Evolutionary conservation across 2,113 vertebrate species (phyloP), one percentile per base, ranked within the genome.

Genomic region (Esox niger): DNA sequence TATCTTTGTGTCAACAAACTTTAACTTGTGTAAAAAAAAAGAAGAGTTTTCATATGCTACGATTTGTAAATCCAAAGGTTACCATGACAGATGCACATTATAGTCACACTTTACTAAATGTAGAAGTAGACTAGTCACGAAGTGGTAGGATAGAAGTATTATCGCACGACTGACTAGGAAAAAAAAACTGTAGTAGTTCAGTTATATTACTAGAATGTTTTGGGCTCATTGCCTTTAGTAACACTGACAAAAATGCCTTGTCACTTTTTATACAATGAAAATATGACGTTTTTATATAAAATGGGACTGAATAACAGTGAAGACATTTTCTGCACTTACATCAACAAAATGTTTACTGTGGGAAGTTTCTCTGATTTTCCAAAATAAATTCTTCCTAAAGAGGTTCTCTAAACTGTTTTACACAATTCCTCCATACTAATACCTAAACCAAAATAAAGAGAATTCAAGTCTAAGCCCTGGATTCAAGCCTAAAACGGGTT

Each of bases 201-300:
- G 89, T 88, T 90, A 77, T 86, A 84, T 89, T 89, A 90, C 86
- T 89, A 90, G 88, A 87, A 88, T 83, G 86, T 90, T 90, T 89
- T 43, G 84, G 87, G 88, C 88, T 77, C 71, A 84, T 83, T 76
- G 88, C 87, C 86, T 88, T 89, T 88, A 82, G 78, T 87, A 88
- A 84, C 82, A 84, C 87, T 84, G 87, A 88, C 80, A 84, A 77
- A 87, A 84, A 80, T 88, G 88, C 90, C 89, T 88, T 90, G 85
- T 89, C 87, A 88, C 80, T 90, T 92, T 91, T 89, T 88, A 90
- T 86, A 89, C 79, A 58, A 84, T 88, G 79, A 83, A 88, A 81
- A 71, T 74, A 83, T 79, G 82, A 86, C 83, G 79, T 84, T 90
- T 91, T 92, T 90, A 85, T 91, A 87, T 82, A 68, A 81, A 77